A percentile compares a stretch with the other conserved stretches of the same genome.
Conservation (phyloP, 2,888 invertebrate species). For the Limnephilus auricula region DNA sequence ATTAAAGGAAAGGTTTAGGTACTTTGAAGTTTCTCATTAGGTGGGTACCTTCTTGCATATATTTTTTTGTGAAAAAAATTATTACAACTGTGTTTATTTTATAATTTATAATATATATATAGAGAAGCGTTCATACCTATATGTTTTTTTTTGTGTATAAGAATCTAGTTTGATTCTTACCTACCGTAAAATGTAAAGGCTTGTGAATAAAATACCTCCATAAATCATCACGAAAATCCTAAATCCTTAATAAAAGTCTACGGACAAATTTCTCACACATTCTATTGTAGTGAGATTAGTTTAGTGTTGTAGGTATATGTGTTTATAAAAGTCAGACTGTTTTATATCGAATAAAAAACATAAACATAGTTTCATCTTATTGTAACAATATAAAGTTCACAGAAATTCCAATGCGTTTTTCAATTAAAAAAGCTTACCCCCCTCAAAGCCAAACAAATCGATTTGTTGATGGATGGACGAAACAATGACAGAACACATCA, state of each 20-base stretch:
- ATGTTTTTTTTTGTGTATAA: no score
- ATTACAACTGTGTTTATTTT: no score
- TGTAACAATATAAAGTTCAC: conserved; percentile 9
- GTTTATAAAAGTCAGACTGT: not conserved
- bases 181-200: no score
- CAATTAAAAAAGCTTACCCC: conserved; percentile 50
- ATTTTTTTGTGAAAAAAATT: no score
- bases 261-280: not conserved
- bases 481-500: conserved; percentile 62
- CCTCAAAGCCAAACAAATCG: conserved; percentile 54
- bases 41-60: no score
- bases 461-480: conserved; percentile 59
- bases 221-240: no score
- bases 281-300: not conserved
- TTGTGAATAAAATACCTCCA: no score
- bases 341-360: not conserved
- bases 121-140: no score
- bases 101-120: no score
- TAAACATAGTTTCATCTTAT: not conserved
- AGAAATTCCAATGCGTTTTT: conserved; percentile 25
- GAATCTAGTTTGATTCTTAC: no score
- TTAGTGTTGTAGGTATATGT: not conserved
- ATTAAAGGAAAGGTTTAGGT: no score
- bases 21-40: no score
- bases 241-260: not conserved